Evolutionary conservation across 1,140 invertebrate species (phyloP).

Genomic region (Drosophila mojavensis): DNA sequence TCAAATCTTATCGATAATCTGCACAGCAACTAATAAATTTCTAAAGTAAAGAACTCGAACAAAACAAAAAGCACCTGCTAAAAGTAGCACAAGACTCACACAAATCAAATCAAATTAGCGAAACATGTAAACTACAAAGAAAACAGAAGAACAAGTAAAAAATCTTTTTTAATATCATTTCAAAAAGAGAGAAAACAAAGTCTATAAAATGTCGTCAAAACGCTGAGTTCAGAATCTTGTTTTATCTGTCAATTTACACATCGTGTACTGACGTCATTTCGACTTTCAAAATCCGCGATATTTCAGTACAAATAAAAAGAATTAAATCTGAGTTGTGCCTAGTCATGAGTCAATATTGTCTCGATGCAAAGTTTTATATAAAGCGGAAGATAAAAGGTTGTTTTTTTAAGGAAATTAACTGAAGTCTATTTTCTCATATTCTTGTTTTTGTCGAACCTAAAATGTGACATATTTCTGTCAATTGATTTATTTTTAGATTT

Average conservation of each 20-base stretch:
- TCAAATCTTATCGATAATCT: constrained; percentile 4
- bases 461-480: no score
- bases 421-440: no score
- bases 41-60: no score
- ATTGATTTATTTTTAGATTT: no score
- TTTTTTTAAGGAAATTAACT: background rate
- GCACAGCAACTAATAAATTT: background rate
- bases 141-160: background rate
- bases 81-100: constrained; percentile 24
- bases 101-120: constrained; percentile 37
- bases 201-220: constrained; percentile 23
- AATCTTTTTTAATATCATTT: background rate
- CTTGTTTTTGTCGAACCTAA: no score
- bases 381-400: background rate
- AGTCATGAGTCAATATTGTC: constrained; percentile 19
- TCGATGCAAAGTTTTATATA: no score
- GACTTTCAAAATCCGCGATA: constrained; percentile 31
- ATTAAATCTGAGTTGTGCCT: constrained; percentile 5
- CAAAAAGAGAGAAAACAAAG: constrained; percentile 7
- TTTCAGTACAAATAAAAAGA: background rate
- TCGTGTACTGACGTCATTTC: constrained; percentile 48
- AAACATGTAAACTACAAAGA: constrained; percentile 18
- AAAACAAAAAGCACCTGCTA: constrained; percentile 5
- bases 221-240: constrained; percentile 30
- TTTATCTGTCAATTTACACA: constrained; percentile 53